Evolutionary conservation across 2,888 invertebrate genomes (phyloP), one percentile per base, ranked within the genome.

Genomic region (Thera obeliscata): DNA sequence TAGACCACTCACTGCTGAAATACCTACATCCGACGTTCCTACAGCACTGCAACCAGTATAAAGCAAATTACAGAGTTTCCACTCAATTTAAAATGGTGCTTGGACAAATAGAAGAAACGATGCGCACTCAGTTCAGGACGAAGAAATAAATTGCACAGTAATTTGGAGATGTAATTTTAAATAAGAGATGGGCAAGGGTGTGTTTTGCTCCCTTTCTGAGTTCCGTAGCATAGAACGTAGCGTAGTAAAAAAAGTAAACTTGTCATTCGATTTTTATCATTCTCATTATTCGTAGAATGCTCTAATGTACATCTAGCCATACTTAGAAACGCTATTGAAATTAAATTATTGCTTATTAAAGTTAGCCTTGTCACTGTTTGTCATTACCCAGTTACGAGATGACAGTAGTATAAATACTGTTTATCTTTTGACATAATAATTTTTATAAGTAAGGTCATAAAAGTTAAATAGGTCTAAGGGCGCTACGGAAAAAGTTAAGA

Each of bases 1-100:
- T 97, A 4, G 97, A 97, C 82, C 97, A 97, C 78, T 95, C 94
- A 0, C 88, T 95, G 36, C 85, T 97, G 38, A 94, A 94, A 5
- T 91, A 95, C 64, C 88, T 97, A 12, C 94, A 96, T 77, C 95
- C 96, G 0, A 90, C 95, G 1, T 95, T 96, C 55, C 49, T 95
- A 12, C 87, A 95, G 70, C 95, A 95, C 5, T 95, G 95, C 76
- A 80, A 94, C 50, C 95, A 96, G 77, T 96, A 95, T 77, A 93
- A 91, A 43, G 87, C 95, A 1, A 89, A 94, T 35, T 94, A 93
- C 72, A 88, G 88, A 72, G 68, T 90, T 74, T 89, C 84, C 2
- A 79, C 82, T 4, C 83, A 85, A 49, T 78, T 89, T 33, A 88
- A 90, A 62, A 81, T 90, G 52, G 85, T 89, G 36, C 76, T 93